Evolutionary conservation across 2,888 invertebrate genomes (phyloP).

Genomic region (Pasiphila rectangulata): DNA sequence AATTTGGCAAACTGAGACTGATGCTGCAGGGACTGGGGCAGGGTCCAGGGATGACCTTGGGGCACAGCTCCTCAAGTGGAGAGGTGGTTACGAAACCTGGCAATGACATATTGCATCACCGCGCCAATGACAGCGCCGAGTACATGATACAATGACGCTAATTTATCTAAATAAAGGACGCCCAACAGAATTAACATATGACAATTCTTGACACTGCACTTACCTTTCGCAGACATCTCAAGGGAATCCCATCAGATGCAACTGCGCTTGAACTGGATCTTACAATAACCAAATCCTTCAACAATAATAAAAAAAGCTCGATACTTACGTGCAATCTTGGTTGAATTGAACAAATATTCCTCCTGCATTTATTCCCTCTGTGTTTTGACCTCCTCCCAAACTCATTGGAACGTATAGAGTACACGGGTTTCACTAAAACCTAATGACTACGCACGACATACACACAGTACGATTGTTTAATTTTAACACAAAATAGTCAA

Average conservation of each 20-base stretch:
- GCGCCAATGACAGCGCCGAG: conserved; percentile 37
- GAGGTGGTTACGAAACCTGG: conserved; percentile 59
- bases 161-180: too few species aligned
- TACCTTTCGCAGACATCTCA: conserved; percentile 40
- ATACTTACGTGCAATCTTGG: conserved; percentile 99
- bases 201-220: conserved; percentile 47
- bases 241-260: conserved; percentile 16
- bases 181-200: too few species aligned
- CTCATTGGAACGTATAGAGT: conserved; percentile 87
- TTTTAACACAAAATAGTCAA: conserved; percentile 63
- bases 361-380: conserved; percentile 89
- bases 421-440: conserved; percentile 57
- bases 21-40: not conserved
- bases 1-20: conserved; percentile 13
- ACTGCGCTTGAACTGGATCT: not conserved
- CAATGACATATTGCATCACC: conserved; percentile 76
- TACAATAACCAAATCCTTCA: conserved; percentile 4
- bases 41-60: conserved; percentile 1
- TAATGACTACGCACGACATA: conserved; percentile 60
- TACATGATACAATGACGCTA: conserved; percentile 38
- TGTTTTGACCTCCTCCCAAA: conserved; percentile 87
- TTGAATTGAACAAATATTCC: conserved; percentile 98
- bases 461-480: conserved; percentile 57
- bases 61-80: conserved; percentile 36
- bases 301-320: conserved; percentile 9